Evolutionary conservation across 2,113 vertebrate species (phyloP), one percentile per base, ranked within the genome.

Genomic region (Turdus rufiventris): DNA sequence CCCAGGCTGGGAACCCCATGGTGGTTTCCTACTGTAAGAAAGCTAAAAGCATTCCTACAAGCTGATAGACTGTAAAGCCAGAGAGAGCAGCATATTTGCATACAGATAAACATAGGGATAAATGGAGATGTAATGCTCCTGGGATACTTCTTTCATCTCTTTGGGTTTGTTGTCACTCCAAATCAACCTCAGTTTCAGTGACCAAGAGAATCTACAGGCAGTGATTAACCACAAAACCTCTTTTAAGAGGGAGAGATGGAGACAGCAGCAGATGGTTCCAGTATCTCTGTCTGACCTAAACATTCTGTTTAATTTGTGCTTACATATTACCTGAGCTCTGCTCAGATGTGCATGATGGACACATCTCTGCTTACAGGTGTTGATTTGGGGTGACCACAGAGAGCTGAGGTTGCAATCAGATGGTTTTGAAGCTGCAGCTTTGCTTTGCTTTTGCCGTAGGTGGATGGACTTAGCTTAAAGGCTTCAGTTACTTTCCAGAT

Each of bases 331-430:
- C 7, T 28, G 23, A 54, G 17, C 10, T 87, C 25, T n/a, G 5
- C 28, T 81, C 34, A 43, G 0, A 0, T 24, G 5, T 47, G 18
- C 18, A 7, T 53, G 34, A 26, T 3, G 3, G 58, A 43, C 29
- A 58, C 6, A 36, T 25, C 23, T 50, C 9, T 29, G 23, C 50
- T 62, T 78, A 34, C 65, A 63, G 40, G 6, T 11, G 9, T 19
- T 40, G 31, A 29, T 63, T 40, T 76, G 18, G 7, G 19, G 11
- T 73, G 58, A 26, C 4, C 72, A 26, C 19, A 48, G 40, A 60
- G 40, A 53, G 2, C 11, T 72, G 40, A 48, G 45, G 12, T 28
- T 72, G 21, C 24, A 68, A 7, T 25, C 43, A 17, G 16, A 9
- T 58, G 24, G 1, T 31, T 92, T 78, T 47, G 70, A 84, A 85